Conservation (phyloP, 2,797 vertebrate genomes). For the Microctenopoma stevenorrisi region DNA sequence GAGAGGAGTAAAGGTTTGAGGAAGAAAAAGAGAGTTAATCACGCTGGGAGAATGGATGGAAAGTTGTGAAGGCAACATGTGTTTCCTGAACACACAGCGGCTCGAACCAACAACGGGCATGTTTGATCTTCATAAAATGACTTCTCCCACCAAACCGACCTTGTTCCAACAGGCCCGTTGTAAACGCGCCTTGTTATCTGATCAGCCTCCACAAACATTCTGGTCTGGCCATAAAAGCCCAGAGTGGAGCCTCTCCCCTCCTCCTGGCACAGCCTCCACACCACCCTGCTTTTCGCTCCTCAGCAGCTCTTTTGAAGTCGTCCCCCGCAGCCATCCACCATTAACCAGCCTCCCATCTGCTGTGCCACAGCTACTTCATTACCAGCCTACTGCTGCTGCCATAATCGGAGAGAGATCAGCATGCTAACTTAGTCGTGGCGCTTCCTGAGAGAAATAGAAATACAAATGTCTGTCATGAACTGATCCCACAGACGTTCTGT, state of each 20-base stretch:
- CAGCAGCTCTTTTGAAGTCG: slow-evolving; percentile 60
- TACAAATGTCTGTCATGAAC: no score
- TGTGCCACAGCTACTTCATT: slow-evolving; percentile 56
- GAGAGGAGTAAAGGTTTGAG: no score
- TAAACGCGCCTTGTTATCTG: slow-evolving; percentile 56
- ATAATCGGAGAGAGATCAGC: slow-evolving; percentile 39
- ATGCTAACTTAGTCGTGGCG: slow-evolving; percentile 20
- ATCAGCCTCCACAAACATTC: slow-evolving; percentile 58
- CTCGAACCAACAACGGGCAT: neutral
- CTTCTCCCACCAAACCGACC: slow-evolving; percentile 28
- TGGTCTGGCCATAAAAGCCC: slow-evolving; percentile 53
- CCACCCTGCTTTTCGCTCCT: slow-evolving; percentile 19
- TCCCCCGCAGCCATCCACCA: slow-evolving; percentile 51
- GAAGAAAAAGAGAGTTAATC: no score
- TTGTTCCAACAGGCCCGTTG: slow-evolving; percentile 14
- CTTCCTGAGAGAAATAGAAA: slow-evolving; percentile 41
- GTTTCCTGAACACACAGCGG: neutral
- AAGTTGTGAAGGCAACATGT: neutral
- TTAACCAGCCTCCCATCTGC: slow-evolving; percentile 62
- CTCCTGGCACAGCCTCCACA: slow-evolving; percentile 41
- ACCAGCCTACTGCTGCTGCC: slow-evolving; percentile 43
- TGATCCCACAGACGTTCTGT: neutral
- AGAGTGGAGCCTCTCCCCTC: slow-evolving; percentile 22
- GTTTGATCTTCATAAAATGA: slow-evolving; percentile 13
- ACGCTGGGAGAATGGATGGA: no score